Evolutionary conservation across 2,113 vertebrate species (phyloP).

Genomic region (Gavia stellata): DNA sequence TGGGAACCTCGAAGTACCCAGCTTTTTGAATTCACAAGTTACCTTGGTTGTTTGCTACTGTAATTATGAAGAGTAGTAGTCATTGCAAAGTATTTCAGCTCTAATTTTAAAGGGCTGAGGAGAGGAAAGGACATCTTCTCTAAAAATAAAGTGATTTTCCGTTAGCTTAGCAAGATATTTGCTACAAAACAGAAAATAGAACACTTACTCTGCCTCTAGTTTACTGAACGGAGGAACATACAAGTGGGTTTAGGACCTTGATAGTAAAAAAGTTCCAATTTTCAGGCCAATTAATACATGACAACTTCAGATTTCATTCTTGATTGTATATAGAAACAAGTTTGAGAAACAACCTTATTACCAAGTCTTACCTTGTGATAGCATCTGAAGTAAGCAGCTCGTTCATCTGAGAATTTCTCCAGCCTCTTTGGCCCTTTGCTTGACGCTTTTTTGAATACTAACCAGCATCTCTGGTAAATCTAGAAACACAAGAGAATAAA

Average conservation of each 20-base stretch:
- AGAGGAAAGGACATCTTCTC: not conserved
- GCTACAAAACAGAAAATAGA: not conserved
- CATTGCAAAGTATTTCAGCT: not conserved
- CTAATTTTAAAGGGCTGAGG: not conserved
- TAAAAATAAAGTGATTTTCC: not conserved
- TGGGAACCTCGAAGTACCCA: not conserved
- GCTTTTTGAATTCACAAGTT: not conserved
- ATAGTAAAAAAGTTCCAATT: not conserved
- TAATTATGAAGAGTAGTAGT: not conserved
- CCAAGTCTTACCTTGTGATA: constrained; percentile 79
- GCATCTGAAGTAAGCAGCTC: constrained; percentile 80
- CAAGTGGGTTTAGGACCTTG: not conserved
- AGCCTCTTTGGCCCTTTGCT: constrained; percentile 84
- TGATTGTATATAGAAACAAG: not conserved
- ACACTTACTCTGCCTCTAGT: not conserved
- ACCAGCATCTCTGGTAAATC: constrained; percentile 85
- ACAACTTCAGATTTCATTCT: not conserved
- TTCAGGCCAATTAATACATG: not conserved
- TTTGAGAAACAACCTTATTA: not conserved
- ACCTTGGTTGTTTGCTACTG: not conserved
- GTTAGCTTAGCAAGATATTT: not conserved
- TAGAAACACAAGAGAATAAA: constrained; percentile 58
- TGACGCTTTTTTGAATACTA: constrained; percentile 84
- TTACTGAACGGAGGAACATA: not conserved
- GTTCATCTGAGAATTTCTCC: constrained; percentile 84